Evolutionary conservation across 2,113 vertebrate genomes (phyloP).

Genomic region (Melanocharis versteri): DNA sequence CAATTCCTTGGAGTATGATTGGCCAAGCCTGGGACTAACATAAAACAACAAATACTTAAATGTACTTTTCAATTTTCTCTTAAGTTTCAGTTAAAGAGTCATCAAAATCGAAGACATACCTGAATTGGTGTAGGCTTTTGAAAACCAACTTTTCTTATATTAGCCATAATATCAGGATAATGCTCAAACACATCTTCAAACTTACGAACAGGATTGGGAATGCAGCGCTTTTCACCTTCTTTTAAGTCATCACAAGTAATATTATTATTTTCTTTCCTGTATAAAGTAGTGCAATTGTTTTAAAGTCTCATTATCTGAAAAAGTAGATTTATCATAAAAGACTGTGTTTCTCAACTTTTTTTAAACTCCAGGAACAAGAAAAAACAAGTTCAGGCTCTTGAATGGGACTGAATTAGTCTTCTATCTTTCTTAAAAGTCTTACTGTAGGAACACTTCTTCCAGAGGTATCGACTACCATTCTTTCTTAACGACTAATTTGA

Average conservation of each 20-base stretch:
- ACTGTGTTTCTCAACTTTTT: background rate
- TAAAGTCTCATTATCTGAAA: background rate
- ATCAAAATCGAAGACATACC: constrained; percentile 69
- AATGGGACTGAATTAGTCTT: background rate
- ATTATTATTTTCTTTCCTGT: constrained; percentile 90
- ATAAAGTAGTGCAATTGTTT: background rate
- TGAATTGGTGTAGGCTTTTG: constrained; percentile 93
- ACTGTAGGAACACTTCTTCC: background rate
- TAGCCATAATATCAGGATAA: constrained; percentile 90
- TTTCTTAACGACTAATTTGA: background rate
- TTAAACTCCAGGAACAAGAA: background rate
- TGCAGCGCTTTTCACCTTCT: constrained; percentile 78
- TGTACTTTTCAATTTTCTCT: background rate
- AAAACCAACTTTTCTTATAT: constrained; percentile 85
- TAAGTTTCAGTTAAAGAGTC: background rate
- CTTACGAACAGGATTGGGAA: constrained; percentile 85
- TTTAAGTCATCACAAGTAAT: constrained; percentile 89
- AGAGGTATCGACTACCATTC: background rate
- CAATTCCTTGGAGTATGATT: constrained; percentile 86
- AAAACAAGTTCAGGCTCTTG: background rate
- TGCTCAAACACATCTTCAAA: constrained; percentile 87
- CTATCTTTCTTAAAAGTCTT: background rate
- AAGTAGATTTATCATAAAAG: background rate
- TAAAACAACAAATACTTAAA: background rate
- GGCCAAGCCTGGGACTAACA: constrained; percentile 94